Percentiles rank a stretch among this genome's conserved stretches.
phyloP scores from a whole-genome alignment of 1,140 invertebrate genomes.

The Pteromalus puparum region DNA sequence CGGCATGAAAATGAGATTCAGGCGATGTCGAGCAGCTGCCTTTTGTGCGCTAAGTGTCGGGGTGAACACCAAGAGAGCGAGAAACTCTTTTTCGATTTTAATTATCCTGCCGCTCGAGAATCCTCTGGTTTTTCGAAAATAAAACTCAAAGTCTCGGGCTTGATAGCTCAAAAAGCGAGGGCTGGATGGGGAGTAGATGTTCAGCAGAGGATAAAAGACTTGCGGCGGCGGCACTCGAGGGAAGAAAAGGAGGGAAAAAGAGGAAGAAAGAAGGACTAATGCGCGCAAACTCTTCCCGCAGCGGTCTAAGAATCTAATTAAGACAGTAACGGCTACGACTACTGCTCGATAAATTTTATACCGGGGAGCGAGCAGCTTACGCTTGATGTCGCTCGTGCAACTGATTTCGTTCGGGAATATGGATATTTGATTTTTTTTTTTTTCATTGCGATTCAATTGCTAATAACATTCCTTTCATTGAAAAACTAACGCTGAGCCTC shows the following conservation, averaged over 20 bases:
- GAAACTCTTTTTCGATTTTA: background rate
- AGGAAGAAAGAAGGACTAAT: background rate
- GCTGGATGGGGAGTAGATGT: too few species aligned
- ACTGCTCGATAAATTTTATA: background rate
- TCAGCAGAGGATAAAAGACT: too few species aligned
- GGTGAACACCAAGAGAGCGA: background rate
- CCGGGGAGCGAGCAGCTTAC: background rate
- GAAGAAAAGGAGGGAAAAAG: background rate
- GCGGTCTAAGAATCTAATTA: background rate
- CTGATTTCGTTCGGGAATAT: too few species aligned
- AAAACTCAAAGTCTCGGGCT: background rate
- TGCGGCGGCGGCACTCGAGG: background rate
- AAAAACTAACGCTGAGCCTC: too few species aligned
- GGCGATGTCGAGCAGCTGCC: background rate
- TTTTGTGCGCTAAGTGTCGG: background rate
- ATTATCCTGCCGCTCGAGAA: background rate
- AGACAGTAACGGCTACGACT: conserved; percentile 8
- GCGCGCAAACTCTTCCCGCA: background rate
- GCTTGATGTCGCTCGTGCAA: too few species aligned
- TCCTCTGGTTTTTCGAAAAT: background rate
- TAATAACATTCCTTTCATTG: too few species aligned
- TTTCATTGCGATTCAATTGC: too few species aligned
- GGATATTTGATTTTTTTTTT: too few species aligned
- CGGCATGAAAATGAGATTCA: background rate
- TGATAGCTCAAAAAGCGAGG: too few species aligned